Evolutionary conservation across 2,888 invertebrate species (phyloP), one percentile per base, ranked within the genome.

Genomic region (Apamea sordens): DNA sequence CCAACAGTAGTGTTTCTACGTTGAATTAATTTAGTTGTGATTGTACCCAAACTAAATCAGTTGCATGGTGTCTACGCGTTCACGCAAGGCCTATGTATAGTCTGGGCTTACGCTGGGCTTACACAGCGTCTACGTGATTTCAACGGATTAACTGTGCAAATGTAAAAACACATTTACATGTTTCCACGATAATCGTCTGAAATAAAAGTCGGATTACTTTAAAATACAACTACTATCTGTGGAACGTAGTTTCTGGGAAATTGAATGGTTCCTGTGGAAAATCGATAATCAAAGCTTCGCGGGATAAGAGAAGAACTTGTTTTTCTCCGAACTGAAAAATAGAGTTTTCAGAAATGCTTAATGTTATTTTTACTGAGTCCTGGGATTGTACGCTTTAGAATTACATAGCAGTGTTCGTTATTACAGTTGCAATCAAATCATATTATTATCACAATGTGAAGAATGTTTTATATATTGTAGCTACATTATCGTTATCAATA

Each of bases 191-290:
- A 76, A 32, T 24, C 47, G 4, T 50, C 13, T 69, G n/a, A 64
- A 72, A 73, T 50, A 50, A 72, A 79, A 72, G 72, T 18, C 44
- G 13, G 28, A 32, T 77, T 67, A 56, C 41, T 56, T 63, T 82
- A 64, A 64, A 36, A 77, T 36, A 56, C 10, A 63, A 68, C 41
- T 50, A 56, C 53, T 82, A 70, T 68, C 76, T 63, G 47, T 64
- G 61, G 64, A 61, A 81, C 59, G 50, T 50, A 6, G 41, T n/a
- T 79, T 82, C 84, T 64, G 50, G 36, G n/a, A 78, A 73, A 64
- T 71, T 65, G 18, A 65, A 73, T 73, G 50, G 36, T 64, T 80
- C 50, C 36, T 59, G 50, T 59, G 63, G 32, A 73, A 70, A 81
- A 70, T 67, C 28, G 32, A 75, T n/a, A 21, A 61, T 61, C 36